phyloP scores from a whole-genome alignment of 2,888 invertebrate genomes.

The Caenorhabditis wallacei region DNA sequence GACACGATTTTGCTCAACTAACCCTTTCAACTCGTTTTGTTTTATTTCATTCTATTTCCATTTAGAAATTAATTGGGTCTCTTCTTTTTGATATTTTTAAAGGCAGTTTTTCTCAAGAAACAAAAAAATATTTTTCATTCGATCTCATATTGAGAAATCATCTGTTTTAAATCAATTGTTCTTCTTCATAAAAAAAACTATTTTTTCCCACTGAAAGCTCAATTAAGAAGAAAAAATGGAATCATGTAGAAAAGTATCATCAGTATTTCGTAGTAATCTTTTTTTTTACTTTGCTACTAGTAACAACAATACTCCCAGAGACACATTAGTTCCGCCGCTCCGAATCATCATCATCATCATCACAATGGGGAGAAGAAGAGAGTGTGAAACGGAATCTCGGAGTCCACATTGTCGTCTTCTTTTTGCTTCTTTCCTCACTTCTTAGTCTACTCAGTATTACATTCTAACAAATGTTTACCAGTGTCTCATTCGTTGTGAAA shows the following conservation, averaged over 20 bases:
- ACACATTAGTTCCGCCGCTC: slow-evolving; percentile 45
- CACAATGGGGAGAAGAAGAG: slow-evolving; percentile 23
- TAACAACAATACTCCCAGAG: slow-evolving; percentile 10
- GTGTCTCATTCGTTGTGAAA: slow-evolving; percentile 25
- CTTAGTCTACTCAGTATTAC: slow-evolving; percentile 34
- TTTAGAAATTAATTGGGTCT: neutral
- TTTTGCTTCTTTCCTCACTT: slow-evolving; percentile 27
- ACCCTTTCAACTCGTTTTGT: slow-evolving; percentile 16
- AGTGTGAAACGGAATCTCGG: slow-evolving; percentile 39
- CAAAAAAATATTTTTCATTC: no score
- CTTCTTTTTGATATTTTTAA: neutral
- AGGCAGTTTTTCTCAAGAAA: neutral
- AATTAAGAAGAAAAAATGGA: neutral
- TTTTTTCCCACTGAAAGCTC: neutral
- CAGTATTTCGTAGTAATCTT: neutral
- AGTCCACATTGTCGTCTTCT: slow-evolving; percentile 36
- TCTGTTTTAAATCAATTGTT: no score
- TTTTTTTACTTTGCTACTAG: neutral
- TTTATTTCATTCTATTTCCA: slow-evolving; percentile 12
- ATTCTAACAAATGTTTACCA: slow-evolving; percentile 36
- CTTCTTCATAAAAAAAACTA: no score
- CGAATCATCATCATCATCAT: slow-evolving; percentile 43
- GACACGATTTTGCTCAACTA: slow-evolving; percentile 23
- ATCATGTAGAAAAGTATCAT: neutral
- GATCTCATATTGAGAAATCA: no score